Base-by-base conservation (phyloP, 2,113 vertebrate genomes). In the Clarias magur region DNA sequence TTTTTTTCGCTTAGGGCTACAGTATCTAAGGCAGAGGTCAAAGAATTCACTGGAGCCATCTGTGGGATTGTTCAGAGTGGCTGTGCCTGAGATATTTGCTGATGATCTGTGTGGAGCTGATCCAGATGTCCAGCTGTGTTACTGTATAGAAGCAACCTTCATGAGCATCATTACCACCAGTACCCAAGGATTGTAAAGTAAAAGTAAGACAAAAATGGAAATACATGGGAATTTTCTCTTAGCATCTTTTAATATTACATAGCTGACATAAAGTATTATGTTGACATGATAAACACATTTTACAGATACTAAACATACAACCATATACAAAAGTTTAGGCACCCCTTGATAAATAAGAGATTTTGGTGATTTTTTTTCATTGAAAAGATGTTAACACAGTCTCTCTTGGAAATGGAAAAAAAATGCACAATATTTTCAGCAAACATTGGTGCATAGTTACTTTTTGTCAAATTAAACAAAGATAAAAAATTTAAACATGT, bases 101-200 rank as follows among this genome's bases (percentile, higher is more conserved):
- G 94, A 95, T 75, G 95, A 96, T 21, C 56, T 93, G n/a, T 92
- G 93, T 0, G 97, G 96, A 85, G 90, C 93, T 72, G 98, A 99
- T 92, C 97, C 97, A 1, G 97, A 99, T 3, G 97, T 99, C 67
- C 97, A 95, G 92, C 94, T 99, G 13, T 99, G 98, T 90, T 97
- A 99, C 87, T 96, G 97, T 83, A 94, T 99, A 34, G 98, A 99
- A 90, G 97, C 94, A 86, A 98, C 98, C 48, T 96, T 99, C 93
- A 96, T 98, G 91, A 97, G 99, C 88, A 99, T 99, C 23, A 98
- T 99, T 88, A 96, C 96, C 93, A 97, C 96, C 93, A 97, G 96
- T 10, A 96, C 97, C 72, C 96, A 96, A 80, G 95, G 95, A 75
- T 90, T 96, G 86, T 97, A 94, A 94, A 13, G 42, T 17, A 53